These are phyloP conservation scores for Melanargia galathea DNA, from an alignment of 2,888 invertebrate genomes.

Conservation along the genomic window DNA sequence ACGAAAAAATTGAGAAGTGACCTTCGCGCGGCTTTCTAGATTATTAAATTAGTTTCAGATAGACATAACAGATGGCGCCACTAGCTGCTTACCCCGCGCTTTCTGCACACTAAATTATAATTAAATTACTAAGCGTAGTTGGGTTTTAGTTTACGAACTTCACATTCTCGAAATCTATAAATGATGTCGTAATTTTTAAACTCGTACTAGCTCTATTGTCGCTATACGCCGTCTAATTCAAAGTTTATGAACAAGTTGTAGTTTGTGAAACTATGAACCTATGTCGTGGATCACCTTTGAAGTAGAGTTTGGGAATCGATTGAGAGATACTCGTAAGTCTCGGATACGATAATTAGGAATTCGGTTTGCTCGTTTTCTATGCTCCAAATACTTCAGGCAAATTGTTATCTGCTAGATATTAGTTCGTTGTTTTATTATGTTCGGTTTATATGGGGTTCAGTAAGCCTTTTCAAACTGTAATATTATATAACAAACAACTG, in stretches of 20 bases:
- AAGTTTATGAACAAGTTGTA: conserved; percentile 31
- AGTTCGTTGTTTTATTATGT: not conserved
- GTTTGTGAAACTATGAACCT: conserved; percentile 33
- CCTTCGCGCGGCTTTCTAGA: too few species aligned
- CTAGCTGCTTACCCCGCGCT: too few species aligned
- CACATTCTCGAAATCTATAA: too few species aligned
- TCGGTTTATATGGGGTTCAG: not conserved
- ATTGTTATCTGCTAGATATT: not conserved
- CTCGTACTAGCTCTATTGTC: not conserved
- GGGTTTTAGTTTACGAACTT: too few species aligned
- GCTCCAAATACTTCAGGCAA: not conserved
- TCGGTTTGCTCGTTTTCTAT: not conserved
- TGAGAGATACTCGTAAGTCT: conserved; percentile 7
- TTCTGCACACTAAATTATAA: too few species aligned
- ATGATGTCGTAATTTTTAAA: too few species aligned
- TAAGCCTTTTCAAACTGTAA: not conserved
- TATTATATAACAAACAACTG: not conserved
- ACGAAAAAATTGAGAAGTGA: too few species aligned
- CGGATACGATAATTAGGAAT: conserved; percentile 14
- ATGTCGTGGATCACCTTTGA: conserved; percentile 36
- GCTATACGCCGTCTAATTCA: conserved; percentile 22
- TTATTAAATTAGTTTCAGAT: too few species aligned
- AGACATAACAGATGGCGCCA: too few species aligned
- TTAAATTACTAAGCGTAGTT: too few species aligned
- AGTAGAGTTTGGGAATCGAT: conserved; percentile 32